phyloP scores from a whole-genome alignment of 2,888 invertebrate genomes.

The Criorhina ranunculi region DNA sequence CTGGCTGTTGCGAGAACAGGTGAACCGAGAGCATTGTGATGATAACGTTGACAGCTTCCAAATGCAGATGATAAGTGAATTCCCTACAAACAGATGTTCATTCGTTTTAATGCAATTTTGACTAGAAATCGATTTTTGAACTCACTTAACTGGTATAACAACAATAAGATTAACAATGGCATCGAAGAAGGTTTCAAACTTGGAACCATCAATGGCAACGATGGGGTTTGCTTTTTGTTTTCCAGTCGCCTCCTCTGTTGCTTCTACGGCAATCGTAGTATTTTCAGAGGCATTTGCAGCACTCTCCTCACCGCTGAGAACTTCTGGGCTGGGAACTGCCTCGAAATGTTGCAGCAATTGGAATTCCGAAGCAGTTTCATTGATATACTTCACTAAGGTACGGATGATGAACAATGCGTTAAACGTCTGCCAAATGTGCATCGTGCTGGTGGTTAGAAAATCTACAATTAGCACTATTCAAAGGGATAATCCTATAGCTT shows the following conservation, averaged over 20 bases:
- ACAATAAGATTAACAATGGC: constrained; percentile 84
- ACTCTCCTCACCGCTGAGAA: constrained; percentile 77
- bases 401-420: constrained; percentile 96
- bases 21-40: constrained; percentile 95
- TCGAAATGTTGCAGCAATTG: constrained; percentile 94
- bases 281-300: constrained; percentile 65
- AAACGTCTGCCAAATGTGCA: constrained; percentile 96
- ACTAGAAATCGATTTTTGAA: constrained; percentile 7
- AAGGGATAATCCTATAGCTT: neutral
- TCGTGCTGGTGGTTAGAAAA: constrained; percentile 84
- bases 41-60: constrained; percentile 95
- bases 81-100: constrained; percentile 86
- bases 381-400: constrained; percentile 93
- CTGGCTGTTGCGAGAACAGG: constrained; percentile 89
- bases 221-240: constrained; percentile 72
- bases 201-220: constrained; percentile 83
- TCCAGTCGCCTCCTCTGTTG: constrained; percentile 77
- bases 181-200: constrained; percentile 84
- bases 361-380: constrained; percentile 95
- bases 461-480: neutral
- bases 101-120: neutral
- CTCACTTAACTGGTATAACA: constrained; percentile 84
- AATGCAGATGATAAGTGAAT: constrained; percentile 92
- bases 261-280: constrained; percentile 80
- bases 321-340: constrained; percentile 84